These are phyloP conservation scores for Pyrrhosoma nymphula DNA, from an alignment of 2,888 invertebrate species.

Conservation along the genomic window DNA sequence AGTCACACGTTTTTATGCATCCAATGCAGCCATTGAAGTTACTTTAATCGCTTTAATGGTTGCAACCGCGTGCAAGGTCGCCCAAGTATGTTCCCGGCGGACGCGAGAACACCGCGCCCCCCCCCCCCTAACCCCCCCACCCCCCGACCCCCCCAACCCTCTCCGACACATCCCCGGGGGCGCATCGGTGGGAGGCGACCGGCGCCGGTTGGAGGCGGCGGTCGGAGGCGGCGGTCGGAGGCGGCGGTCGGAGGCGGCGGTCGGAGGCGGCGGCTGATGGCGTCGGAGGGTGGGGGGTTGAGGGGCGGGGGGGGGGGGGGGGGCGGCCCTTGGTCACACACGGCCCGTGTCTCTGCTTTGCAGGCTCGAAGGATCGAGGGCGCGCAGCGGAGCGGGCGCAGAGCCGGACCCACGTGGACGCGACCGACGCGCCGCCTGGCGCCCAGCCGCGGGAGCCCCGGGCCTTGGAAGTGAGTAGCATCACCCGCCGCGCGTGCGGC, in stretches of 20 bases:
- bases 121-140: too few relatives aligned
- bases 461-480: not conserved
- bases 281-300: not conserved
- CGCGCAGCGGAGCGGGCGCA: not conserved
- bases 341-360: not conserved
- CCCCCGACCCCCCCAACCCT: too few relatives aligned
- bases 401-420: not conserved
- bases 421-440: not conserved
- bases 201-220: not conserved
- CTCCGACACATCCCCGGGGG: not conserved
- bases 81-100: too few relatives aligned
- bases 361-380: not conserved
- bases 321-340: not conserved
- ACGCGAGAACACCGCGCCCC: too few relatives aligned
- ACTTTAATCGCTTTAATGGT: too few relatives aligned
- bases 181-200: not conserved
- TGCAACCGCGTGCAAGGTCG: too few relatives aligned
- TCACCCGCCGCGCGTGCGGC: not conserved
- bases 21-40: too few relatives aligned
- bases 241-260: not conserved
- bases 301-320: not conserved
- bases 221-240: not conserved
- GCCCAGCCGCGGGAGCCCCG: not conserved
- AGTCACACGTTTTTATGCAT: too few relatives aligned
- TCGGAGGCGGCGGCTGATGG: not conserved